Conservation (phyloP, 2,113 vertebrate genomes). For the Morone chrysops region DNA sequence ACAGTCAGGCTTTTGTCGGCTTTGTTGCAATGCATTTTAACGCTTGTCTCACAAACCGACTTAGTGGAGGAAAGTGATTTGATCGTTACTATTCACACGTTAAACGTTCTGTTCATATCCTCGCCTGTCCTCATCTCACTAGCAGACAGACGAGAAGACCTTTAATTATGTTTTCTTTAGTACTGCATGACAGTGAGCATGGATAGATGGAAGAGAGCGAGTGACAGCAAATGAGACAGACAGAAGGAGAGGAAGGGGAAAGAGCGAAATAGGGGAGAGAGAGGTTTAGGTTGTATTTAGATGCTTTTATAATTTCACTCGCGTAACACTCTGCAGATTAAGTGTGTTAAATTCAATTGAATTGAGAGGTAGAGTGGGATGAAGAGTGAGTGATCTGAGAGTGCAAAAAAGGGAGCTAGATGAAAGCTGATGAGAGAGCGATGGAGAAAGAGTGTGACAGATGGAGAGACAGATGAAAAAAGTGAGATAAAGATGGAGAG, state of each 20-base stretch:
- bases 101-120: conserved; percentile 20
- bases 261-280: not conserved
- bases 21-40: conserved; percentile 42
- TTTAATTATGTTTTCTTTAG: conserved; percentile 55
- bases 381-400: not conserved
- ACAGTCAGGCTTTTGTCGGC: conserved; percentile 2
- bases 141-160: conserved; percentile 34
- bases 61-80: conserved; percentile 27
- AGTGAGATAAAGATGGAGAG: conserved; percentile 36
- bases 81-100: not conserved
- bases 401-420: conserved; percentile 20
- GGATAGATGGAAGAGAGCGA: not conserved
- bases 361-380: conserved; percentile 9
- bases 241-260: not conserved
- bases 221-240: not conserved
- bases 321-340: conserved; percentile 28
- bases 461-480: conserved; percentile 53
- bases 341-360: conserved; percentile 53
- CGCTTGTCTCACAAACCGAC: conserved; percentile 38
- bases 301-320: conserved; percentile 33
- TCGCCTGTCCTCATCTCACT: conserved; percentile 10
- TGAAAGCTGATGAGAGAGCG: conserved; percentile 32
- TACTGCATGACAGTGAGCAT: conserved; percentile 7
- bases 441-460: conserved; percentile 29
- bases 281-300: not conserved